These are phyloP conservation scores for Porites rus DNA, from an alignment of 92 coral and sea anemone genomes.

Conservation along the genomic window DNA sequence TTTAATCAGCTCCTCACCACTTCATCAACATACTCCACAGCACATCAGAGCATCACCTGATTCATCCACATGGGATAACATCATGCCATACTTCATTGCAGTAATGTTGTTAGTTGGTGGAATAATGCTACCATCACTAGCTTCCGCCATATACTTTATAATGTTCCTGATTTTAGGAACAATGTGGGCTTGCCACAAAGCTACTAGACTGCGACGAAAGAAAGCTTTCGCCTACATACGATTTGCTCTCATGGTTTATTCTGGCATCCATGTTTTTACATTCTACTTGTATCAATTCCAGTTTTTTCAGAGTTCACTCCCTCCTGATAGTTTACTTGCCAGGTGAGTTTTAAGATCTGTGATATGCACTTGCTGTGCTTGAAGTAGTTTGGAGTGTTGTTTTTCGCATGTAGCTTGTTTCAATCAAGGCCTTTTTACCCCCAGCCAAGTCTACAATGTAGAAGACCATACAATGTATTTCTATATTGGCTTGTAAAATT, in stretches of 20 bases:
- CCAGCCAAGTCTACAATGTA: too few relatives aligned
- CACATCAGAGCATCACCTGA: slow-evolving; percentile 49
- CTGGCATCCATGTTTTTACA: slow-evolving; percentile 79
- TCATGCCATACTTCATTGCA: slow-evolving; percentile 88
- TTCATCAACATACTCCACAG: slow-evolving; percentile 65
- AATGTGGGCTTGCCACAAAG: slow-evolving; percentile 94
- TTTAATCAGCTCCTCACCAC: slow-evolving; percentile 63
- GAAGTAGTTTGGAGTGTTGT: too few relatives aligned
- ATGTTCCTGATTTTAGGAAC: slow-evolving; percentile 89
- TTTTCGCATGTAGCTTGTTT: too few relatives aligned
- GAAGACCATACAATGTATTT: too few relatives aligned
- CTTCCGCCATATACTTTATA: slow-evolving; percentile 86
- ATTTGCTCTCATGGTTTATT: slow-evolving; percentile 89
- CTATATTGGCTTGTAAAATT: too few relatives aligned
- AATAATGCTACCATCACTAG: slow-evolving; percentile 86
- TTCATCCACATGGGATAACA: slow-evolving; percentile 73
- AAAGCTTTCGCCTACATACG: slow-evolving; percentile 81
- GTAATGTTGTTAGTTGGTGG: slow-evolving; percentile 90
- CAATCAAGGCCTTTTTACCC: too few relatives aligned
- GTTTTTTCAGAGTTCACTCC: slow-evolving; percentile 85
- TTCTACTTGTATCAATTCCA: slow-evolving; percentile 94
- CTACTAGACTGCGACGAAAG: slow-evolving; percentile 66
- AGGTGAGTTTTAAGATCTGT: slow-evolving; percentile 58
- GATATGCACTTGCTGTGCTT: too few relatives aligned
- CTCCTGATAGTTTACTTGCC: slow-evolving; percentile 82